These are phyloP conservation scores for Esox niger DNA, from an alignment of 2,113 vertebrate species.

Conservation along the genomic window DNA sequence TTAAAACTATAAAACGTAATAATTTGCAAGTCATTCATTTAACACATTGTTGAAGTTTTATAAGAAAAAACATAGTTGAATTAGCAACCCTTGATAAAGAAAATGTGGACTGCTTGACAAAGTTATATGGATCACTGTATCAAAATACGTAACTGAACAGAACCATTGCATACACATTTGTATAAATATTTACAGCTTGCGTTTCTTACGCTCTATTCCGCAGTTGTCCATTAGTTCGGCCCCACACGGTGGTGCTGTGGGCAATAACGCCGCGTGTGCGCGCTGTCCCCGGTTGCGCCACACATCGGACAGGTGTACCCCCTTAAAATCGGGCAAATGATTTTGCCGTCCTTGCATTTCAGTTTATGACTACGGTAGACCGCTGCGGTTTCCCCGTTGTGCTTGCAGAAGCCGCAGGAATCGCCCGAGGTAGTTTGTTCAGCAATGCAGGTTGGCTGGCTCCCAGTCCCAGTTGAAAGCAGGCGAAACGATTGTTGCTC, in stretches of 20 bases:
- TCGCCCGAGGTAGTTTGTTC: constrained; percentile 70
- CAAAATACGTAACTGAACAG: no score
- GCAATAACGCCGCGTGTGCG: constrained; percentile 83
- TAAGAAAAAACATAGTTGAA: neutral
- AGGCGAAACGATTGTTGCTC: no score
- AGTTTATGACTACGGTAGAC: constrained; percentile 79
- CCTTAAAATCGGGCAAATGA: constrained; percentile 78
- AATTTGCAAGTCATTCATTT: neutral
- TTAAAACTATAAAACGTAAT: constrained; percentile 77
- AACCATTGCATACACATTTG: no score
- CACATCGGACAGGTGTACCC: constrained; percentile 80
- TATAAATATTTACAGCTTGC: no score
- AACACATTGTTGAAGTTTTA: neutral
- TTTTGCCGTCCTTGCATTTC: constrained; percentile 65
- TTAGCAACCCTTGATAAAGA: neutral
- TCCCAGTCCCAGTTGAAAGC: neutral
- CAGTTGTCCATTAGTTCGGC: no score
- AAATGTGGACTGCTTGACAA: no score
- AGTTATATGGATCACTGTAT: no score
- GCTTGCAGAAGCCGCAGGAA: no score
- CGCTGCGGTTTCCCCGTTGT: constrained; percentile 74
- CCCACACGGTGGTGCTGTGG: constrained; percentile 44
- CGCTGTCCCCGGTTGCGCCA: constrained; percentile 70
- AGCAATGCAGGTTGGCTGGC: constrained; percentile 1
- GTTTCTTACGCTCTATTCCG: no score